Evolutionary conservation across 2,113 vertebrate genomes (phyloP).

Genomic region (Gallinago jamesoni): DNA sequence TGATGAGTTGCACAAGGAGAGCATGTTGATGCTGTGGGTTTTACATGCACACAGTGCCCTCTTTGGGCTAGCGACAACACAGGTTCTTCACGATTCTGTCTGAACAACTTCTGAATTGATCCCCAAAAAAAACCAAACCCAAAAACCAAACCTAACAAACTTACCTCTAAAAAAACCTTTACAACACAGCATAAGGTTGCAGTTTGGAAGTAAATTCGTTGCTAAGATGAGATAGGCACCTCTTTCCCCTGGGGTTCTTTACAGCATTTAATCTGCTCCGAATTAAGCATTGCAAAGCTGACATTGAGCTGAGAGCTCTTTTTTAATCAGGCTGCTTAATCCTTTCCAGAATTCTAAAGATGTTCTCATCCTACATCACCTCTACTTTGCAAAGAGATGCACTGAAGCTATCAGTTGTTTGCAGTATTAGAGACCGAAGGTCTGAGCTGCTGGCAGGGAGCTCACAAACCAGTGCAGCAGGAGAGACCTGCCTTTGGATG

Average conservation of each 20-base stretch:
- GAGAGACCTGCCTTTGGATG: not conserved
- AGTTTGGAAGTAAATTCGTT: not conserved
- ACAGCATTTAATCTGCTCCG: not conserved
- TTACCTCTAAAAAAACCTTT: not conserved
- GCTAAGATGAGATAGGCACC: not conserved
- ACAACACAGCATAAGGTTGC: not conserved
- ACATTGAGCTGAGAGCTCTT: not conserved
- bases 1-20: not conserved
- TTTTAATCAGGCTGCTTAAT: not conserved
- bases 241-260: not conserved
- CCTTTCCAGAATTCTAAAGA: not conserved
- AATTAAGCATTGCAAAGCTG: not conserved
- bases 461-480: not conserved
- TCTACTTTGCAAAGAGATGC: not conserved
- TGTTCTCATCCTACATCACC: not conserved
- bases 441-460: not conserved
- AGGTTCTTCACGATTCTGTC: not conserved
- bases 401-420: not conserved
- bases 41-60: slow-evolving; percentile 21
- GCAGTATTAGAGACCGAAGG: not conserved
- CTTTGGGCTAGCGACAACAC: not conserved
- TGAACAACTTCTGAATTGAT: not conserved
- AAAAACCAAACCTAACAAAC: too few relatives aligned
- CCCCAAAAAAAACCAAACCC: not conserved
- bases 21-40: not conserved